phyloP scores from a whole-genome alignment of 37 sponge, comb jelly and placozoan genomes.

The Axinella damicornis region DNA sequence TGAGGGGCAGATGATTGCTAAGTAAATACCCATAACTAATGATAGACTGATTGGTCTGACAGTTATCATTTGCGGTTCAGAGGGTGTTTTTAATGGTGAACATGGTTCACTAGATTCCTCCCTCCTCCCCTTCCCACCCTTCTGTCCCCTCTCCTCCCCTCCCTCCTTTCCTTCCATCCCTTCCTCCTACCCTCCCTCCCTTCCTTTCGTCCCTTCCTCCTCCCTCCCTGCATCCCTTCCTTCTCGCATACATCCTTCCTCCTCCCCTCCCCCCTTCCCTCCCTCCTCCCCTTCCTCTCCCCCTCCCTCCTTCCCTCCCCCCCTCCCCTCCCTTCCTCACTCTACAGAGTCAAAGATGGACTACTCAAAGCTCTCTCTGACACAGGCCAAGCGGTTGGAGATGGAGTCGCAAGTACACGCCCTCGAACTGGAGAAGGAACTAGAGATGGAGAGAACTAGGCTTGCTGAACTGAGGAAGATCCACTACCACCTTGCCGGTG shows the following conservation, averaged over 20 bases:
- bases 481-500: slow-evolving; percentile 93
- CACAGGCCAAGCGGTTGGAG: slow-evolving; percentile 92
- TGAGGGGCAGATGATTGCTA: background rate
- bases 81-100: no score
- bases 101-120: no score
- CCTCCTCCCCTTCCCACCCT: background rate
- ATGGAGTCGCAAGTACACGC: slow-evolving; percentile 95
- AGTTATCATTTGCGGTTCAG: no score
- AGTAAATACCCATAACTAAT: no score
- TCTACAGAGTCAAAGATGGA: slow-evolving; percentile 24
- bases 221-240: background rate
- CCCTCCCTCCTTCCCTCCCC: background rate
- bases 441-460: slow-evolving; percentile 85
- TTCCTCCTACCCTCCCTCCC: background rate
- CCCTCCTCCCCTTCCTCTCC: background rate
- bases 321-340: background rate
- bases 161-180: no score
- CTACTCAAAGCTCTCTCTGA: slow-evolving; percentile 83
- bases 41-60: no score
- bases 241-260: background rate
- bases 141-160: background rate
- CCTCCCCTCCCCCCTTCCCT: background rate
- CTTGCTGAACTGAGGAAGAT: slow-evolving; percentile 90
- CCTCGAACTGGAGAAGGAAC: slow-evolving; percentile 89
- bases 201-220: background rate